Evolutionary conservation across 2,888 invertebrate species (phyloP).

Genomic region (Spodoptera exigua): DNA sequence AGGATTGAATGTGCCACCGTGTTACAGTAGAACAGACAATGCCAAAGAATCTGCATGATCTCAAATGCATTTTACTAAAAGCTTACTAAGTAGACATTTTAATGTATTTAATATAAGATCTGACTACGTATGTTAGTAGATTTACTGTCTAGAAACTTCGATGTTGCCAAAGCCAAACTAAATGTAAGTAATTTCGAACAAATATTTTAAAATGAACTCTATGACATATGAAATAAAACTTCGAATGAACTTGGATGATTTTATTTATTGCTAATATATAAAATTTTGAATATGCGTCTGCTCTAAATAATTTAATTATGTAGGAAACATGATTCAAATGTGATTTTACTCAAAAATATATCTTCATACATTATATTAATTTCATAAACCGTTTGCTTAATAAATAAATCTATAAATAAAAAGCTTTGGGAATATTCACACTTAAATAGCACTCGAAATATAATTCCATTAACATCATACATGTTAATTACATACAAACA

Average conservation of each 20-base stretch:
- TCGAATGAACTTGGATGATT: constrained; percentile 44
- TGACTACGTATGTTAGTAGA: constrained; percentile 40
- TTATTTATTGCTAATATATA: constrained; percentile 43
- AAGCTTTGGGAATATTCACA: constrained; percentile 58
- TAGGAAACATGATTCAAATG: neutral
- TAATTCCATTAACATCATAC: constrained; percentile 20
- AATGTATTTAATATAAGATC: constrained; percentile 47
- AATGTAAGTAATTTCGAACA: constrained; percentile 54
- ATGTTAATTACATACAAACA: constrained; percentile 12
- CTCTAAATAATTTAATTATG: no score
- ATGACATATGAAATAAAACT: constrained; percentile 55
- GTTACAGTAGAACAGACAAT: constrained; percentile 50
- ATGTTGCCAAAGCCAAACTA: constrained; percentile 70
- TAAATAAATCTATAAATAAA: constrained; percentile 59
- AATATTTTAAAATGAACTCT: constrained; percentile 48
- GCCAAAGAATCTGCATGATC: constrained; percentile 59
- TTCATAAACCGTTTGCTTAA: constrained; percentile 26
- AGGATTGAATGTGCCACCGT: constrained; percentile 58
- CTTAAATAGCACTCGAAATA: constrained; percentile 44
- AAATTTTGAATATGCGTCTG: constrained; percentile 28
- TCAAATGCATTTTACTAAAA: constrained; percentile 56
- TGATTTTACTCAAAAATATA: constrained; percentile 23
- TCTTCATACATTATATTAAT: constrained; percentile 18
- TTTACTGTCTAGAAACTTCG: constrained; percentile 49
- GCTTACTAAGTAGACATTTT: constrained; percentile 39